Evolutionary conservation across 2,888 invertebrate genomes (phyloP), one percentile per base, ranked within the genome.

Genomic region (Agrotis puta): DNA sequence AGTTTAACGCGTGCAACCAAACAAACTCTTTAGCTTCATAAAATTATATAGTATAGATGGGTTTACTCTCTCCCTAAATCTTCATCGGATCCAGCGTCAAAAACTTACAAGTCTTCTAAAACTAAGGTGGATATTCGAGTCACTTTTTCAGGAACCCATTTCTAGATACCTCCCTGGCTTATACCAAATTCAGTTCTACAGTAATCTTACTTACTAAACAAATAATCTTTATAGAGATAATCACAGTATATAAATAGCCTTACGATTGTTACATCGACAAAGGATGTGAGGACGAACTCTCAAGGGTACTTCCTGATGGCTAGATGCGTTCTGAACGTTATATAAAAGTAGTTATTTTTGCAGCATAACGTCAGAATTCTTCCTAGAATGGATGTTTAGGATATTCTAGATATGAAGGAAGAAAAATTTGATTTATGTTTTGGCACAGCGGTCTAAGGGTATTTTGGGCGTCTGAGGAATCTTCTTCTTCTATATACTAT

Each of bases 281-380:
- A 82, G 78, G 82, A 77, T 77, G 57, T 63, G 56, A 81, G 61
- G 77, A 77, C 45, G 33, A 13, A 2, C 27, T 47, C 33, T 77
- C 78, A 78, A 77, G 78, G 78, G 14, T 22, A 70, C 54, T 78
- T 78, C 82, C 78, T 78, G 64, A 43, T 51, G 22, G 24, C 56
- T 24, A 51, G 33, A 54, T 24, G n/a, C 62, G 33, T 47, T 54
- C 62, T 33, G 24, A 57, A 24, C n/a, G 24, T 27, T 5, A 5
- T n/a, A 39, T 56, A 57, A 51, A 70, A 68, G 70, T n/a, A 18
- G 22, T 53, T 50, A 61, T 48, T 27, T 33, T 74, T 48, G 22
- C 18, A 48, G n/a, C 1, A 24, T 77, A 51, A 64, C 81, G 70
- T 77, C 63, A 64, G 18, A 22, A 6, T 56, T 62, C 24, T 39